These are phyloP conservation scores for Sternotherus odoratus DNA, from an alignment of 2,797 vertebrate species.

Conservation along the genomic window DNA sequence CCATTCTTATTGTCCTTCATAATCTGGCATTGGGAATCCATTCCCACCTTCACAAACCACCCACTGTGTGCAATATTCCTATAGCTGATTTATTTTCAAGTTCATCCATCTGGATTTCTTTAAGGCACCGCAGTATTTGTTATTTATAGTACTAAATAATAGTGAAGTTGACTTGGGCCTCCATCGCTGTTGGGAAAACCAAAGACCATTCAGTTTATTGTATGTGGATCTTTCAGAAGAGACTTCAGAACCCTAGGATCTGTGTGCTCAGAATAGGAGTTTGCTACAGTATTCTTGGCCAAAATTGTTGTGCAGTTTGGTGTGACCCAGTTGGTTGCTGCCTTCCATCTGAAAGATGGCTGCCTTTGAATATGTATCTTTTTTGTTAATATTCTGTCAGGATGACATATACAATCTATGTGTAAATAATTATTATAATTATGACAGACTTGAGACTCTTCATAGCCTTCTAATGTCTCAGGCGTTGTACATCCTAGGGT, in stretches of 20 bases:
- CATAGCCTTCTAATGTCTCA: no score
- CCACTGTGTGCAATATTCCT: background rate
- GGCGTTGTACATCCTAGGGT: background rate
- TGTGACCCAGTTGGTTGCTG: slow-evolving; percentile 29
- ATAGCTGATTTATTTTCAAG: background rate
- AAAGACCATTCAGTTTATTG: slow-evolving; percentile 15
- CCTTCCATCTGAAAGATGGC: background rate
- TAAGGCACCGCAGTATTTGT: background rate
- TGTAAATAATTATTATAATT: background rate
- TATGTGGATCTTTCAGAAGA: slow-evolving; percentile 10
- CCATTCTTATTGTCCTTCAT: background rate
- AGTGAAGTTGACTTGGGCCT: background rate
- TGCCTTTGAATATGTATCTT: background rate
- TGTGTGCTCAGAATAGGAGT: slow-evolving; percentile 24
- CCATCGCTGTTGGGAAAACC: background rate
- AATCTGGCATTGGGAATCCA: background rate
- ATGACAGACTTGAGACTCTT: background rate
- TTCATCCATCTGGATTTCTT: background rate
- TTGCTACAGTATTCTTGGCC: slow-evolving; percentile 24
- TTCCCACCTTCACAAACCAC: background rate
- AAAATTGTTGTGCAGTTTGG: slow-evolving; percentile 43
- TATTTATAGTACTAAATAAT: slow-evolving; percentile 3
- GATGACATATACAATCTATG: background rate
- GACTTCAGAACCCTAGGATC: background rate
- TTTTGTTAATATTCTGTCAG: background rate